These are phyloP conservation scores for Clusia tigrina DNA, from an alignment of 2,888 invertebrate genomes.

Conservation along the genomic window DNA sequence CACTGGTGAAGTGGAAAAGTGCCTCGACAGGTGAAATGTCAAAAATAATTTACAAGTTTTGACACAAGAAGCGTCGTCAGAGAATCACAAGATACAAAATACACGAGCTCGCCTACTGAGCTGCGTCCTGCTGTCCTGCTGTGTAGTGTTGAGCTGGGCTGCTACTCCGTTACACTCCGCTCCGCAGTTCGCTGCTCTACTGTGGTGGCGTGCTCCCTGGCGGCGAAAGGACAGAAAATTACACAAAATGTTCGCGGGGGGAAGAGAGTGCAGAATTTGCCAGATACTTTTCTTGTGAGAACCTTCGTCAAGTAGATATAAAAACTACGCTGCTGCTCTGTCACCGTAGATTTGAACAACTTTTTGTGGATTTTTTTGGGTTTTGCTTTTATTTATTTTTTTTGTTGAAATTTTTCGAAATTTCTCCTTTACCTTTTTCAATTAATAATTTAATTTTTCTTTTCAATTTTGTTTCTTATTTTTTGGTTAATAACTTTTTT, in stretches of 20 bases:
- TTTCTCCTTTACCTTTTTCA: background rate
- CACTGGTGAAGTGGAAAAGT: background rate
- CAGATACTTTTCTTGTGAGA: background rate
- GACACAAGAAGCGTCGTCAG: too few species aligned
- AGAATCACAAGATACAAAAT: too few species aligned
- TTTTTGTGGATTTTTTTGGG: slow-evolving; percentile 26
- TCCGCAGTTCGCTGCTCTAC: too few species aligned
- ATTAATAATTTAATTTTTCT: slow-evolving; percentile 2
- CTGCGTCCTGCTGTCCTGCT: too few species aligned
- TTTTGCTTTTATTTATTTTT: slow-evolving; percentile 24
- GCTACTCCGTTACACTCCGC: too few species aligned
- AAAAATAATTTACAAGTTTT: background rate
- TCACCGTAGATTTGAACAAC: too few species aligned
- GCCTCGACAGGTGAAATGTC: background rate
- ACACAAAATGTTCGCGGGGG: background rate
- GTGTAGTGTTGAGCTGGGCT: too few species aligned
- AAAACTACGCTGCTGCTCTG: background rate
- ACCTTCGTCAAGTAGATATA: background rate
- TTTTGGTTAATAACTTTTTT: background rate
- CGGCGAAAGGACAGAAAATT: background rate
- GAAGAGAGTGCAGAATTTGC: background rate
- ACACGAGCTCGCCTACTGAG: too few species aligned
- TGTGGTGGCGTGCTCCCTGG: background rate
- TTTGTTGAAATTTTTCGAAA: background rate
- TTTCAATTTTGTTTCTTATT: background rate